Percentiles rank a stretch among this genome's conserved stretches.
These are phyloP conservation scores for Chromoteleia sp. DNA, from an alignment of 2,888 invertebrate genomes.

Conservation along the genomic window DNA sequence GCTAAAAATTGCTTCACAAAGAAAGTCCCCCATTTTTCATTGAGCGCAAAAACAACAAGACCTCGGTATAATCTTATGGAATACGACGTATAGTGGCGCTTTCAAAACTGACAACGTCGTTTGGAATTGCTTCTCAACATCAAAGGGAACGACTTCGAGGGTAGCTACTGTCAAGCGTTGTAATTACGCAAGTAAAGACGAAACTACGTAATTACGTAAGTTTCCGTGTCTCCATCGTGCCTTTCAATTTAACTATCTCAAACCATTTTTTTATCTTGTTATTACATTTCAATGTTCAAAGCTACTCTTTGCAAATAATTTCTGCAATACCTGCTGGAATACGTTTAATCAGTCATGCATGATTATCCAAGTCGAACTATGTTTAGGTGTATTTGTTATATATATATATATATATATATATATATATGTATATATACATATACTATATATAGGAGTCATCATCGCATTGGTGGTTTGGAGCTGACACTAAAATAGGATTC, in stretches of 20 bases:
- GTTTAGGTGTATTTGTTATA: too few relatives aligned
- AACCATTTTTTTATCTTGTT: background rate
- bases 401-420: too few relatives aligned
- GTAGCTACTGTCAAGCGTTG: slow-evolving; percentile 56
- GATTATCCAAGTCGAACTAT: background rate
- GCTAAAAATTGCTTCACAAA: slow-evolving; percentile 27
- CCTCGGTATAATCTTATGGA: slow-evolving; percentile 34
- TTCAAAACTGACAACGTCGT: slow-evolving; percentile 60
- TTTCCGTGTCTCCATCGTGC: slow-evolving; percentile 24
- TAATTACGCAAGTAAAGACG: slow-evolving; percentile 59
- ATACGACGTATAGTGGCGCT: slow-evolving; percentile 16
- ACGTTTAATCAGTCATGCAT: background rate
- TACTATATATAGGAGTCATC: slow-evolving; percentile 38
- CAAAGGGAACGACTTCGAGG: slow-evolving; percentile 47
- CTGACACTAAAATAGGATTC: slow-evolving; percentile 64
- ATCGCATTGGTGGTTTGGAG: slow-evolving; percentile 42
- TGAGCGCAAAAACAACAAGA: slow-evolving; percentile 33
- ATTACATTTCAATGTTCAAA: slow-evolving; percentile 1
- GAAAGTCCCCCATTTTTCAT: slow-evolving; percentile 18
- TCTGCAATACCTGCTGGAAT: too few relatives aligned
- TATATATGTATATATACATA: too few relatives aligned
- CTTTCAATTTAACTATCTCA: slow-evolving; percentile 36
- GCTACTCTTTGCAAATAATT: background rate
- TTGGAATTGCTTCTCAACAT: slow-evolving; percentile 54
- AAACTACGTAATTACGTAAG: slow-evolving; percentile 55